Evolutionary conservation across 1,140 invertebrate species (phyloP).

Genomic region (Bathynomus jamesi): DNA sequence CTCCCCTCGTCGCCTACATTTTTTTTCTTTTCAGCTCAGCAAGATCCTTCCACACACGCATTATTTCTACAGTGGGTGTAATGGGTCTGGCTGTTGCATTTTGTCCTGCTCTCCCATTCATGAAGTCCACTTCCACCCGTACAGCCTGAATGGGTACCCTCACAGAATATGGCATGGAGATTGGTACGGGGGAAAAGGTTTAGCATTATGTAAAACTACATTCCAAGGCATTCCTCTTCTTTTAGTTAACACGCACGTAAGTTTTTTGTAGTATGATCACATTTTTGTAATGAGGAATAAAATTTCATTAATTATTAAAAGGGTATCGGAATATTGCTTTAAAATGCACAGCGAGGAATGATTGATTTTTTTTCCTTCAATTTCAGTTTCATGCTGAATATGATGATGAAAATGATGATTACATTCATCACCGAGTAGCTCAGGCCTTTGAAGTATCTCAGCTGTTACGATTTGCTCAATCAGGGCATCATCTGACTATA

Average conservation of each 20-base stretch:
- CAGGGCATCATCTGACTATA: constrained; percentile 34
- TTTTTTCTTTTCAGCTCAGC: constrained; percentile 32
- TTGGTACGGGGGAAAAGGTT: constrained; percentile 96
- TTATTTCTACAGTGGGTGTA: constrained; percentile 60
- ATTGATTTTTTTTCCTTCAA: neutral
- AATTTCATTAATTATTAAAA: neutral
- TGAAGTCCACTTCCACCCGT: constrained; percentile 82
- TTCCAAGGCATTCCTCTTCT: constrained; percentile 62
- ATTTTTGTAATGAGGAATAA: neutral
- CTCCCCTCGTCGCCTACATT: too few relatives aligned
- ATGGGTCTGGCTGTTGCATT: constrained; percentile 85
- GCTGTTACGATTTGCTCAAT: constrained; percentile 70
- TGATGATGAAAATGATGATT: constrained; percentile 72
- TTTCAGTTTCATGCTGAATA: constrained; percentile 91
- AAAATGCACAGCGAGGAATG: neutral
- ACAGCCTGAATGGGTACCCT: constrained; percentile 91
- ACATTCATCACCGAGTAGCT: constrained; percentile 75
- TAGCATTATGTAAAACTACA: constrained; percentile 74
- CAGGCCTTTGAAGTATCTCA: constrained; percentile 92
- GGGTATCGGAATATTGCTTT: neutral
- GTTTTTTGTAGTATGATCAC: constrained; percentile 36
- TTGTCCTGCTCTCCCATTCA: constrained; percentile 80
- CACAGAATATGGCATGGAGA: constrained; percentile 94
- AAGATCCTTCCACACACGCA: constrained; percentile 4
- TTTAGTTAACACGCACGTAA: constrained; percentile 87